Evolutionary conservation across 2,888 invertebrate genomes (phyloP).

Genomic region (Latrodectus hesperus): DNA sequence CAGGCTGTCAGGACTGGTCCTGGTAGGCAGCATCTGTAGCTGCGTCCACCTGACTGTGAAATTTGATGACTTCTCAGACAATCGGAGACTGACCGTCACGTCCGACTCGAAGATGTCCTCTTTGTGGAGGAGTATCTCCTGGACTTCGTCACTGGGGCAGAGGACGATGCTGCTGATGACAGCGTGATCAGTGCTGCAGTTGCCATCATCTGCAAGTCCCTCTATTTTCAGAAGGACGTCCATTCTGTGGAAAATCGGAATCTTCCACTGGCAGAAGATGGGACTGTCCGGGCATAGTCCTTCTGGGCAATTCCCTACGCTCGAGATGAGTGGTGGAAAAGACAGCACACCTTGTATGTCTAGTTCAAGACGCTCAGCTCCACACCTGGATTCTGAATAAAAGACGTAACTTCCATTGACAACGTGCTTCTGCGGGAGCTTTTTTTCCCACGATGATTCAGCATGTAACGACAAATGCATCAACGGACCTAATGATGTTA

Average conservation of each 20-base stretch:
- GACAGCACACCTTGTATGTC: conserved; percentile 65
- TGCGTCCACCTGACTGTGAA: conserved; percentile 69
- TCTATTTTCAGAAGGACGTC: conserved; percentile 62
- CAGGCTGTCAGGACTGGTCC: conserved; percentile 60
- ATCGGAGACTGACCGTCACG: conserved; percentile 49
- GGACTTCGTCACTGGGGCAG: conserved; percentile 44
- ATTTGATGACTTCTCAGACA: conserved; percentile 40
- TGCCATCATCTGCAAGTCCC: conserved; percentile 34
- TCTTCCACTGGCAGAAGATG: conserved; percentile 60
- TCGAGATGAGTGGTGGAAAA: conserved; percentile 52
- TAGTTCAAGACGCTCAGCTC: conserved; percentile 70
- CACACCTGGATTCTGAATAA: conserved; percentile 81
- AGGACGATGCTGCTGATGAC: conserved; percentile 43
- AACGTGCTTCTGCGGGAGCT: conserved; percentile 55
- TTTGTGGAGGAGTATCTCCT: conserved; percentile 50
- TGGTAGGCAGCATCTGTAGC: conserved; percentile 63
- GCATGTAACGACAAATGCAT: conserved; percentile 46
- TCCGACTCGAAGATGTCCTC: conserved; percentile 57
- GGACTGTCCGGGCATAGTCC: conserved; percentile 33
- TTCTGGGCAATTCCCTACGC: conserved; percentile 39
- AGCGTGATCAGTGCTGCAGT: conserved; percentile 54
- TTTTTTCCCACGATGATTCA: conserved; percentile 57
- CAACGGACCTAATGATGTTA: conserved; percentile 55
- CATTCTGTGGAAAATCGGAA: conserved; percentile 68
- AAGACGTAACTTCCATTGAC: conserved; percentile 90